Percentiles rank a stretch among this genome's conserved stretches.
phyloP scores from a whole-genome alignment of 1,140 invertebrate species.

The Choristoneura fumiferana region DNA sequence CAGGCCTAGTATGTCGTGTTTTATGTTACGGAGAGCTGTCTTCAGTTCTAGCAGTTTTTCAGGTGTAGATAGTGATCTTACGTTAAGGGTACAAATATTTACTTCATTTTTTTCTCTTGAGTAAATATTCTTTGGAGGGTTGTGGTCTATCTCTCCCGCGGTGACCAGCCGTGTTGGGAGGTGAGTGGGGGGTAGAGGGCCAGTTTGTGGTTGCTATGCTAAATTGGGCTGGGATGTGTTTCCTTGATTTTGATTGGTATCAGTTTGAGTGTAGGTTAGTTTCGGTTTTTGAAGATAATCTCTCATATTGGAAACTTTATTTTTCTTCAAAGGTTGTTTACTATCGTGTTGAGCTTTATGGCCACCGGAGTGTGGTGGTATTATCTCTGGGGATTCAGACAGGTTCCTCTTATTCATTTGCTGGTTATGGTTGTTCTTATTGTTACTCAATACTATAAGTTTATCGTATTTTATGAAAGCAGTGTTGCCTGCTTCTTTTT shows the following conservation, averaged over 20 bases:
- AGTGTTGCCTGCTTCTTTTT: conserved; percentile 27
- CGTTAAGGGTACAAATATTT: not conserved
- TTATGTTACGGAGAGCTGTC: not conserved
- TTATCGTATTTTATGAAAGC: conserved; percentile 27
- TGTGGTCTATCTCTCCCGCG: conserved; percentile 32
- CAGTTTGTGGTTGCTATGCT: conserved; percentile 17
- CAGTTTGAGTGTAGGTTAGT: conserved; percentile 23
- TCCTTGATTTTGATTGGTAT: too few relatives aligned
- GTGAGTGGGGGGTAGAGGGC: too few relatives aligned
- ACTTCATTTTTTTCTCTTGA: not conserved
- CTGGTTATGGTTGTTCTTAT: not conserved
- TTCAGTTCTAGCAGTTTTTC: not conserved
- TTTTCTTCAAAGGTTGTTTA: conserved; percentile 29
- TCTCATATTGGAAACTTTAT: too few relatives aligned
- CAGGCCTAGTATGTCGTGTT: not conserved
- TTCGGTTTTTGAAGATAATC: too few relatives aligned
- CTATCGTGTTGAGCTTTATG: too few relatives aligned
- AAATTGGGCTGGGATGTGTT: not conserved
- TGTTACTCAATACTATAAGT: conserved; percentile 22
- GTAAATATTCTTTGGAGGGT: conserved; percentile 21
- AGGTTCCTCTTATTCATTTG: conserved; percentile 29
- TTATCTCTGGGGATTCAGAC: conserved; percentile 32
- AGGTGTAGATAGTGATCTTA: not conserved
- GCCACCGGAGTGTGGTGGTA: conserved; percentile 19
- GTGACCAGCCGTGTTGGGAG: conserved; percentile 37